Evolutionary conservation across 2,113 vertebrate species (phyloP).

Genomic region (Sceloporus tristichus): DNA sequence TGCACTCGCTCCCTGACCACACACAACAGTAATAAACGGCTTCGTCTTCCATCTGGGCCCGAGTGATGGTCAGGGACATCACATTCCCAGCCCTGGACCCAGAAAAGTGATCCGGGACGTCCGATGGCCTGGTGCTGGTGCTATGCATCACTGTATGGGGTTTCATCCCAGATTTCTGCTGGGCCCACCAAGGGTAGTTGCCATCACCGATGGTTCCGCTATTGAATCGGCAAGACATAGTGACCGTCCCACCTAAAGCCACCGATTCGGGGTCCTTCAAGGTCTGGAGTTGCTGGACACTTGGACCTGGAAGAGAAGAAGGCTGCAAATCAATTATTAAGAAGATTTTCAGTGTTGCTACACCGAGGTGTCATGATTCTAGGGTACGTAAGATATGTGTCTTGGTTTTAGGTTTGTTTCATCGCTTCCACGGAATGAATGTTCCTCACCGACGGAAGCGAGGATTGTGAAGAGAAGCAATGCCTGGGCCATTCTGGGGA

Average conservation of each 20-base stretch:
- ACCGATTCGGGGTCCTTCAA: background rate
- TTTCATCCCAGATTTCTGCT: background rate
- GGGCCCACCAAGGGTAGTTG: background rate
- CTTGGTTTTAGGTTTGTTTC: background rate
- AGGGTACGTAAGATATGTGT: background rate
- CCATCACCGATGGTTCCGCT: background rate
- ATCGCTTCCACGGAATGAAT: background rate
- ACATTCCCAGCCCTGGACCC: background rate
- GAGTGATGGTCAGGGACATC: background rate
- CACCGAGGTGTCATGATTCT: background rate
- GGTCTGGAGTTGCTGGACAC: conserved; percentile 38
- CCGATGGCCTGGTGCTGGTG: background rate
- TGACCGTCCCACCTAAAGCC: conserved; percentile 14
- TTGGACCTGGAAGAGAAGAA: background rate
- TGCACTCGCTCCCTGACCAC: background rate
- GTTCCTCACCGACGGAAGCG: conserved; percentile 4
- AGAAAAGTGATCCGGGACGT: conserved; percentile 22
- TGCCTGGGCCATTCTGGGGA: background rate
- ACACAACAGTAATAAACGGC: background rate
- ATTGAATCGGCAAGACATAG: background rate
- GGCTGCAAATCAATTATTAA: background rate
- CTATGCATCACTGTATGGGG: background rate
- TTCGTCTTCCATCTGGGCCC: background rate
- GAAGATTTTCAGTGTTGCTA: background rate
- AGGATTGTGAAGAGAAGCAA: background rate